phyloP scores from a whole-genome alignment of 2,888 invertebrate genomes.

The Agriotes lineatus region DNA sequence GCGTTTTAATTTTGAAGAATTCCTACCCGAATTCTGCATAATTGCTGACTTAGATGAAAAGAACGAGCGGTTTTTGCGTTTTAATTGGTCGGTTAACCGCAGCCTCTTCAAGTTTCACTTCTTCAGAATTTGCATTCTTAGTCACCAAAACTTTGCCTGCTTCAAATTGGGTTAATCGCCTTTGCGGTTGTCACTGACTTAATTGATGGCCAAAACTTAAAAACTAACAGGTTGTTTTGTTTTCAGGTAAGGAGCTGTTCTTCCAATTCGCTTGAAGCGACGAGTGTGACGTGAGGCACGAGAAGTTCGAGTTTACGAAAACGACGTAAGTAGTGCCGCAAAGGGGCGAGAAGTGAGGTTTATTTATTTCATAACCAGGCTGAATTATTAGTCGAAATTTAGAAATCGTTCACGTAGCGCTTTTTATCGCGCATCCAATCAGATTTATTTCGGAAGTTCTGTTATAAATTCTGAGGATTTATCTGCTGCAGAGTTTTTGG shows the following conservation, averaged over 20 bases:
- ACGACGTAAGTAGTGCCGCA: no score
- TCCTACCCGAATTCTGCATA: no score
- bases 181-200: neutral
- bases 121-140: neutral
- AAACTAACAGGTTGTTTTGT: conserved; percentile 5
- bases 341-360: no score
- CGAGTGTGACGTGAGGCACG: no score
- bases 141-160: neutral
- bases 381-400: conserved; percentile 20
- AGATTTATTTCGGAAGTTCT: conserved; percentile 35
- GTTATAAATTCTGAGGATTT: conserved; percentile 33
- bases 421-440: conserved; percentile 29
- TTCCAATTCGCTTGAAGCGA: no score
- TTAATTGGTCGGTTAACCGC: neutral
- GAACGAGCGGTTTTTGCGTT: neutral
- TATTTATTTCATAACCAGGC: no score
- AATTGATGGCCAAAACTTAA: conserved; percentile 9
- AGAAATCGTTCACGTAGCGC: conserved; percentile 31
- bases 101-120: neutral
- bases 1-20: no score
- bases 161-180: conserved; percentile 11
- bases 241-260: no score
- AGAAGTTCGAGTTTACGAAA: no score
- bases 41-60: no score
- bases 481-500: conserved; percentile 15